Evolutionary conservation across 2,113 vertebrate genomes (phyloP), one percentile per base, ranked within the genome.

Genomic region (Octodon degus): DNA sequence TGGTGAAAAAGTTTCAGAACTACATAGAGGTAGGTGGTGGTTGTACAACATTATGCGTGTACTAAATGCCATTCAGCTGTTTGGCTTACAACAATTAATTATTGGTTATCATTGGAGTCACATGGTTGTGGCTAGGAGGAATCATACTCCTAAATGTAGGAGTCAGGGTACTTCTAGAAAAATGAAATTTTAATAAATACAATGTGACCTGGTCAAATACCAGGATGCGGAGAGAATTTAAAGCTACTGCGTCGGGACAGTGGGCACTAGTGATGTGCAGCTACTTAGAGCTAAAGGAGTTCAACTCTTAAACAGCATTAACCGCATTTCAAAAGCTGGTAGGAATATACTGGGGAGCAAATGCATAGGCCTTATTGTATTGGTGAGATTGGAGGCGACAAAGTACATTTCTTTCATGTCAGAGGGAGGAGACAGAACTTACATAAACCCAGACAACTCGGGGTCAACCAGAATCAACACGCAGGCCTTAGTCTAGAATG

Each of bases 141-240:
- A 24, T 50, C 32, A 34, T 43, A 34, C 37, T 83, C 84, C 63
- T 40, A 89, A 74, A 32, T 27, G 70, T 72, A 19, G 47, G 70
- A 85, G 40, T 43, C 58, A 47, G n/a, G 3, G 14, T 84, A 10
- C 58, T 89, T 68, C 30, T 80, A 79, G 87, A 85, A 86, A 93
- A 94, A 37, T 65, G 50, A 80, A 86, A 76, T 22, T 63, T 90
- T 37, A 58, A 94, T 92, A 85, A 89, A 91, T 82, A 84, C 91
- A 62, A 91, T 25, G 65, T 11, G 43, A 17, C 32, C 9, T 8
- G 7, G n/a, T 68, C 60, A 50, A 74, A 79, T 50, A 37, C 67
- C 43, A 76, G 40, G 76, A n/a, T 67, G 22, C 53, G 62, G 58
- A 92, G 87, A 40, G 43, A 91, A 93, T 37, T 88, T 82, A 93